A percentile compares a stretch with the other conserved stretches of the same genome.
These are phyloP conservation scores for Poicephalus gulielmi DNA, from an alignment of 2,113 vertebrate species.

Conservation along the genomic window DNA sequence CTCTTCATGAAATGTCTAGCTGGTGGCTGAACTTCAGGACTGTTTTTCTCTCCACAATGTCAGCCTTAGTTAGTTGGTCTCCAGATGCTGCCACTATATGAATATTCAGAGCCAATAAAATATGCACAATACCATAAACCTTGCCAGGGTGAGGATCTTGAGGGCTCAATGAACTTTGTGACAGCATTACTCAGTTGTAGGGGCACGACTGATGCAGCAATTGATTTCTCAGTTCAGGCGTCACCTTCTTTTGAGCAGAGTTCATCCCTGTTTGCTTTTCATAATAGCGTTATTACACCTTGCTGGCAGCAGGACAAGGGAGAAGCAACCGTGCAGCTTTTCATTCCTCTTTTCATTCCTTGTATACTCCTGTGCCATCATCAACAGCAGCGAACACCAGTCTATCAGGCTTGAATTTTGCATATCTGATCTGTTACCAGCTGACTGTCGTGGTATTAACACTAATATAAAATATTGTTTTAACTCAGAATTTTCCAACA, in stretches of 20 bases:
- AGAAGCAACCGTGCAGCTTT: background rate
- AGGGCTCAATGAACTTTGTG: constrained; percentile 31
- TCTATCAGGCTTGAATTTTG: background rate
- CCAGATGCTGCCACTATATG: background rate
- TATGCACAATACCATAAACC: background rate
- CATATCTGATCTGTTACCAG: background rate
- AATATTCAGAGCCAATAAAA: constrained; percentile 16
- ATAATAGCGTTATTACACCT: constrained; percentile 47
- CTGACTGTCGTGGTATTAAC: background rate
- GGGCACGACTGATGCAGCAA: constrained; percentile 33
- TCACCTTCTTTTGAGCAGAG: constrained; percentile 34
- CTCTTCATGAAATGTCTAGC: background rate
- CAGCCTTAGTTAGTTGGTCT: background rate
- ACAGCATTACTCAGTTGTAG: constrained; percentile 11
- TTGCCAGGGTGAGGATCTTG: constrained; percentile 2
- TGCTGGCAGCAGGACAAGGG: constrained; percentile 38
- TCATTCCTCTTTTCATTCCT: constrained; percentile 21
- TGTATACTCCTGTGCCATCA: background rate
- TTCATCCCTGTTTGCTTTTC: constrained; percentile 52
- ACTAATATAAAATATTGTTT: background rate
- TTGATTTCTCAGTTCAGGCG: constrained; percentile 52
- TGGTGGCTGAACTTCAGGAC: background rate
- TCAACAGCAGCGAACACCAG: background rate
- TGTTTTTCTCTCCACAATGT: background rate
- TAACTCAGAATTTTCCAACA: constrained; percentile 5